phyloP scores from a whole-genome alignment of 2,113 vertebrate genomes.

The Platysteira castanea region DNA sequence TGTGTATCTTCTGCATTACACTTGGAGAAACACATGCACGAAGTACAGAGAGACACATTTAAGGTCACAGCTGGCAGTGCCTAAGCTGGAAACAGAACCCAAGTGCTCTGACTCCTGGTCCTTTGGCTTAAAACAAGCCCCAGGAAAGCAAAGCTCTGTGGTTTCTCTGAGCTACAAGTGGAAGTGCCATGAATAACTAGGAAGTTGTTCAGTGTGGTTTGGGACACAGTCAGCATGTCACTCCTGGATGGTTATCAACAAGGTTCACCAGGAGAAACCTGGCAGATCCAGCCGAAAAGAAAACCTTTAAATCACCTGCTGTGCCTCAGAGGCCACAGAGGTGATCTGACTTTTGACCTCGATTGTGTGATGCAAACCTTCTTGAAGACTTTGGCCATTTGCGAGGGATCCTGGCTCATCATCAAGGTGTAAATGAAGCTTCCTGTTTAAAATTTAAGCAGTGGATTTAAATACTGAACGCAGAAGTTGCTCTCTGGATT shows the following conservation, averaged over 20 bases:
- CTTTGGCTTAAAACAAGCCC: background rate
- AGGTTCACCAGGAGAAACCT: background rate
- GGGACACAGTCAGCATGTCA: background rate
- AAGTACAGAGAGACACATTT: background rate
- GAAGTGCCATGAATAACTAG: background rate
- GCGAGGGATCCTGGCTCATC: background rate
- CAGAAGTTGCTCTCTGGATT: background rate
- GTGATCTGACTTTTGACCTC: background rate
- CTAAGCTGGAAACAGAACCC: background rate
- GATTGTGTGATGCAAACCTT: background rate
- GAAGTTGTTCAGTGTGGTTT: background rate
- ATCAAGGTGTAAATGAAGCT: background rate
- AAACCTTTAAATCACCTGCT: background rate
- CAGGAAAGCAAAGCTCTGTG: background rate
- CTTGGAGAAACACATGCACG: background rate
- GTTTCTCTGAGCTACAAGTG: background rate
- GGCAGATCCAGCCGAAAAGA: background rate
- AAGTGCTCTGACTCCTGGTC: background rate
- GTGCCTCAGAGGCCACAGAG: background rate
- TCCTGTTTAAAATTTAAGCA: constrained; percentile 25
- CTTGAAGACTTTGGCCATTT: background rate
- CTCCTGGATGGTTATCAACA: background rate
- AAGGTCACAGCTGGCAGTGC: background rate
- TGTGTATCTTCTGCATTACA: background rate
- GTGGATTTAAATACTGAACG: constrained; percentile 8